Conservation (phyloP, 2,888 invertebrate species). For the Ganaspis brasiliensis region DNA sequence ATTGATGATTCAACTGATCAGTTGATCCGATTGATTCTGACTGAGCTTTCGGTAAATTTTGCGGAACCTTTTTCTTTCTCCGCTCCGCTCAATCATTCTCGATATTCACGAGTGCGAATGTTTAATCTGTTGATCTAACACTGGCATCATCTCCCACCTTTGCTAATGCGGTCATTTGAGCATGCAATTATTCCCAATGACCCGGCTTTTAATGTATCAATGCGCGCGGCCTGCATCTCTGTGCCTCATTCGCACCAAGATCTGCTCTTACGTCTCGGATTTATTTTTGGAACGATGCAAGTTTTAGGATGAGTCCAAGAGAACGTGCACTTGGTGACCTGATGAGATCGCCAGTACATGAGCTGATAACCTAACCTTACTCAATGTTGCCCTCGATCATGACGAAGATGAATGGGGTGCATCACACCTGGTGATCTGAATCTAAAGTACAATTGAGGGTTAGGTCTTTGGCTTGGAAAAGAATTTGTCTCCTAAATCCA, state of each 20-base stretch:
- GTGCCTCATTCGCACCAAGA: not conserved
- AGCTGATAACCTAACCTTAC: constrained; percentile 54
- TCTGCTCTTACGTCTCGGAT: constrained; percentile 7
- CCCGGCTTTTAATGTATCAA: constrained; percentile 40
- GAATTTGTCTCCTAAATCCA: not conserved
- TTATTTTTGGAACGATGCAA: constrained; percentile 40
- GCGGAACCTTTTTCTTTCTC: not conserved
- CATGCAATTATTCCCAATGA: constrained; percentile 65
- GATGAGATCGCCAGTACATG: constrained; percentile 17
- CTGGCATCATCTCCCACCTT: constrained; percentile 49
- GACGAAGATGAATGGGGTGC: constrained; percentile 32
- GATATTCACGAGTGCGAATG: constrained; percentile 16
- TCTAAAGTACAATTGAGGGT: constrained; percentile 1
- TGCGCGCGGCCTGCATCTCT: not conserved
- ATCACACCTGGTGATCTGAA: constrained; percentile 27
- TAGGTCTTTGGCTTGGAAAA: constrained; percentile 8
- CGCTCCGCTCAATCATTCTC: constrained; percentile 7
- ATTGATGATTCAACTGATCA: no score
- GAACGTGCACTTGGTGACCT: constrained; percentile 24
- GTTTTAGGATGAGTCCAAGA: constrained; percentile 20
- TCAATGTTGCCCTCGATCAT: constrained; percentile 51
- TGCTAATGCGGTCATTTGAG: constrained; percentile 42
- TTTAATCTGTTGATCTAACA: constrained; percentile 45
- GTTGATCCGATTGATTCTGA: no score
- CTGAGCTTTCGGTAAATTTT: no score